Percentiles rank a stretch among this genome's conserved stretches.
Evolutionary conservation across 2,113 vertebrate genomes (phyloP).

Genomic region (Melierax canorus): DNA sequence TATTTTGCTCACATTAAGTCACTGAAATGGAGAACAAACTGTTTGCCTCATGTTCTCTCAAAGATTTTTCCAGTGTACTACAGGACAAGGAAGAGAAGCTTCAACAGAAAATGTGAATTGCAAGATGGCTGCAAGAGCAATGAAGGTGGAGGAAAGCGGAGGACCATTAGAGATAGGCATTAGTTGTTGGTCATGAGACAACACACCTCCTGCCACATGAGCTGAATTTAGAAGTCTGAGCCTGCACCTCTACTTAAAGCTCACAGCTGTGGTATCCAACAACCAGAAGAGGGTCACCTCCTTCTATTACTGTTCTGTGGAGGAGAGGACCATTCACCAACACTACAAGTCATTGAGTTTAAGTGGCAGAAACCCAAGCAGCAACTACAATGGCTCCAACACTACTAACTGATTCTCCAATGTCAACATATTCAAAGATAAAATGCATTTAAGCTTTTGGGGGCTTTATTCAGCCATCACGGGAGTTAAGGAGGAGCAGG

Average conservation of each 20-base stretch:
- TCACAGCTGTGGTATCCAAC: not conserved
- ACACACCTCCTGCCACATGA: not conserved
- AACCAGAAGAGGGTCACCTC: not conserved
- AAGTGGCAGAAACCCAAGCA: not conserved
- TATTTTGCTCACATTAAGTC: not conserved
- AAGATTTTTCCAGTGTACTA: not conserved
- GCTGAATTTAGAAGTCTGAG: not conserved
- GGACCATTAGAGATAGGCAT: rapidly evolving
- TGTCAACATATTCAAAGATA: not conserved
- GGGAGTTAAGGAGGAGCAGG: rapidly evolving
- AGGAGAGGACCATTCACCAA: not conserved
- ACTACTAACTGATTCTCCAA: not conserved
- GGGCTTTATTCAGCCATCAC: not conserved
- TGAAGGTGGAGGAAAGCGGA: not conserved
- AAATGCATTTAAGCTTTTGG: not conserved
- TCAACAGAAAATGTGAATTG: not conserved
- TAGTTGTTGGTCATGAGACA: not conserved
- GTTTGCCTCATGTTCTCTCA: not conserved
- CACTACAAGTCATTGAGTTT: not conserved
- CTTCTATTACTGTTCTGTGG: not conserved
- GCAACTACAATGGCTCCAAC: not conserved
- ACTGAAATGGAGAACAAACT: not conserved
- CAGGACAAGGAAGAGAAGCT: not conserved
- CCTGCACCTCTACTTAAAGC: not conserved
- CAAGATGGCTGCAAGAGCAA: not conserved